Base-by-base conservation (phyloP, 2,797 vertebrate genomes). In the Synanceia verrucosa region DNA sequence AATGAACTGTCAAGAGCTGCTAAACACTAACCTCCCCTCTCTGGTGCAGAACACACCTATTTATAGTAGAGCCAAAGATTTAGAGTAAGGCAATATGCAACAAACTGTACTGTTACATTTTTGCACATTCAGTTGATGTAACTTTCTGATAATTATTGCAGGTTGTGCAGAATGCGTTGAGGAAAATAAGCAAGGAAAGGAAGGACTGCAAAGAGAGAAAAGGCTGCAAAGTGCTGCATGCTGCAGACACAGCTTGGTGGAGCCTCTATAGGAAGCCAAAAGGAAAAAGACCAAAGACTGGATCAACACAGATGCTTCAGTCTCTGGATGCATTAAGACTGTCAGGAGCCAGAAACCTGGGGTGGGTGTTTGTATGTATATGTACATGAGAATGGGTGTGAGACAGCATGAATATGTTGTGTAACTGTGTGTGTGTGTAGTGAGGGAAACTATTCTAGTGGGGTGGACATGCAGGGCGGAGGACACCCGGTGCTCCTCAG, bases 231-330 rank as follows among this genome's bases (percentile, higher is more conserved):
- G 48, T 67, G 66, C 44, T 75, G 70, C 9, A 12, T 53, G 65
- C 50, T 82, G 66, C 67, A 81, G 60, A 84, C 33, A 55, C 36
- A 74, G 65, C 58, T 81, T 81, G 76, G 76, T 62, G 87, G 77
- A 78, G 76, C 59, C 79, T 79, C 59, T 29, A 58, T 73, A 88
- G 91, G 91, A 92, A 91, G 80, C 81, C 61, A 71, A 61, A 84
- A 62, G 73, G 86, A 85, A 91, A 91, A 88, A 83, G 79, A 75
- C 62, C 72, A 63, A 74, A 86, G 73, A 74, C 86, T 92, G 84
- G 90, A 81, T 93, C 91, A 92, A 92, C 88, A 93, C 72, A 86
- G 81, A 84, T 73, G 70, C 78, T 77, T 65, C 57, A 62, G 73
- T 62, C 61, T 73, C 64, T 81, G 80, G 78, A 69, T 73, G 70